phyloP scores from a whole-genome alignment of 2,797 vertebrate species.

The Urosaurus nigricauda region DNA sequence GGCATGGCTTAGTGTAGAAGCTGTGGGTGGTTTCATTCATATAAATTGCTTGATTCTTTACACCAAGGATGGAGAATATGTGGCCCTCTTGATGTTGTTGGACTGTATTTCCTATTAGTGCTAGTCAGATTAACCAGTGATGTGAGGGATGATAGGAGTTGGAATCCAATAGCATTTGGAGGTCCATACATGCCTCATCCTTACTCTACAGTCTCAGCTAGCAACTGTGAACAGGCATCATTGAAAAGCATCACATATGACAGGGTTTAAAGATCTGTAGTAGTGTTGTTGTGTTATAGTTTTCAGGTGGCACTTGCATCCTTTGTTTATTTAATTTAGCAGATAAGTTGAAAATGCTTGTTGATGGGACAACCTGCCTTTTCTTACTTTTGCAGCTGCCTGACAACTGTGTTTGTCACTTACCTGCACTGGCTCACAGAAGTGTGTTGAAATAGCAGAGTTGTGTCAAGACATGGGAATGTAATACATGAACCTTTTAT shows the following conservation, averaged over 20 bases:
- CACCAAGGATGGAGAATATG: neutral
- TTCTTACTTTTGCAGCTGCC: constrained; percentile 81
- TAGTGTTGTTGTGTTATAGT: neutral
- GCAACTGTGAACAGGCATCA: neutral
- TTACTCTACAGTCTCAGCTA: neutral
- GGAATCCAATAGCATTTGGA: neutral
- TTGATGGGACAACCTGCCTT: constrained; percentile 16
- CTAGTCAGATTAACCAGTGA: neutral
- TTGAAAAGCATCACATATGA: neutral
- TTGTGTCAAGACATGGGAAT: constrained; percentile 43
- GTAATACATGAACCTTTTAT: neutral
- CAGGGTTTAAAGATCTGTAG: neutral
- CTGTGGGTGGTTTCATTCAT: neutral
- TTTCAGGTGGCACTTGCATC: neutral
- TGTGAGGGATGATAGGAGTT: neutral
- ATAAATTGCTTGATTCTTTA: neutral
- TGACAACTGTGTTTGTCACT: constrained; percentile 80
- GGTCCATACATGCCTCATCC: neutral
- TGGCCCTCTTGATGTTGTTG: neutral
- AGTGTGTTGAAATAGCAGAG: constrained; percentile 78
- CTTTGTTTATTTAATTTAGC: neutral
- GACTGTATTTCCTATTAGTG: neutral
- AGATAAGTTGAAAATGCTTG: constrained; percentile 4
- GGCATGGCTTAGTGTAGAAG: neutral
- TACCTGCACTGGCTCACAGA: constrained; percentile 84